These are phyloP conservation scores for Chlorospingus semifuscus DNA, from an alignment of 2,797 vertebrate species.

Conservation along the genomic window DNA sequence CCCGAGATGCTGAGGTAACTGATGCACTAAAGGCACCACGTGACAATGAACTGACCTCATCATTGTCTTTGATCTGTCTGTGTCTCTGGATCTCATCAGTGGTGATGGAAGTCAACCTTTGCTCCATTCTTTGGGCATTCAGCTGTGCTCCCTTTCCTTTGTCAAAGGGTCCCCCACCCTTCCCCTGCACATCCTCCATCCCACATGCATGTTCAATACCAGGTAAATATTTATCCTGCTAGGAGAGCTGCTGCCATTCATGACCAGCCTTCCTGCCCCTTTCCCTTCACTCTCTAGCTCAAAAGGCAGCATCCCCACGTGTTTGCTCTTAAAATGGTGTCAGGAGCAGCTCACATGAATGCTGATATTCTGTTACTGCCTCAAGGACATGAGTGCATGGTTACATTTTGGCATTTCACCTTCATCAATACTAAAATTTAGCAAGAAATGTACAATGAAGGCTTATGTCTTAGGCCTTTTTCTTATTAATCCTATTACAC, in stretches of 20 bases:
- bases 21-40: conserved; percentile 13
- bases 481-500: conserved; percentile 78
- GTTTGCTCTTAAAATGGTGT: not conserved
- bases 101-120: conserved; percentile 54
- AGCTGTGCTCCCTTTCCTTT: conserved; percentile 41
- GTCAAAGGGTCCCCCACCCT: conserved; percentile 3
- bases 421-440: conserved; percentile 75
- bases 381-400: conserved; percentile 48
- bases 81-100: conserved; percentile 47
- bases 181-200: conserved; percentile 14
- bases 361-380: conserved; percentile 21
- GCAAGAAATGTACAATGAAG: conserved; percentile 72
- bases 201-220: not conserved
- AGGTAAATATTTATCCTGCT: not conserved
- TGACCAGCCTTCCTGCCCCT: not conserved
- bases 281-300: not conserved
- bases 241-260: not conserved
- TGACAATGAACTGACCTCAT: conserved; percentile 9
- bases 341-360: not conserved
- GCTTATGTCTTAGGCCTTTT: conserved; percentile 73
- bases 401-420: conserved; percentile 73
- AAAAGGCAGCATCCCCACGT: not conserved
- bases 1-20: conserved; percentile 17
- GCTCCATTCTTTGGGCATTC: conserved; percentile 18
- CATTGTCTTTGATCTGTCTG: conserved; percentile 47